Evolutionary conservation across 35 echinoderm and acorn worm genomes (phyloP).

Genomic region (Ophiothrix spiculata): DNA sequence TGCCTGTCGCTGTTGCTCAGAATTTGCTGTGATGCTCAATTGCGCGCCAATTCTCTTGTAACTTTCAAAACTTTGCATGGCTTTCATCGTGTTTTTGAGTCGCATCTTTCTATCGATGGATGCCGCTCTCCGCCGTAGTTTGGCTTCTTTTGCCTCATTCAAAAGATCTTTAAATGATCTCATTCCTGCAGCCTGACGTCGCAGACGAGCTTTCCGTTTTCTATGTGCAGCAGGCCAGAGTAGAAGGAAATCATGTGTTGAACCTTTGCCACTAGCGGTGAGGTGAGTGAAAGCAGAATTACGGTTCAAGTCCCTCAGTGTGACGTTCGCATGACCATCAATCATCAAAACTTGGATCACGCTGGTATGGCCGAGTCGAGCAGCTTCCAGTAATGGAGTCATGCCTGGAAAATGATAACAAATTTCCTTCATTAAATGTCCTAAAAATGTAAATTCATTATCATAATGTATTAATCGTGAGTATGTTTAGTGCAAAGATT

Average conservation of each 20-base stretch:
- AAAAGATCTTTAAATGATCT: conserved; percentile 69
- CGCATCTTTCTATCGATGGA: not conserved
- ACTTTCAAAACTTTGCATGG: conserved; percentile 12
- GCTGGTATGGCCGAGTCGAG: conserved; percentile 59
- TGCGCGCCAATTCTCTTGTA: no score
- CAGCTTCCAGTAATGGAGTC: conserved; percentile 88
- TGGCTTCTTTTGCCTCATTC: not conserved
- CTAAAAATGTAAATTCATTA: no score
- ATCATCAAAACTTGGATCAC: conserved; percentile 67
- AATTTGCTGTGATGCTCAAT: conserved; percentile 44
- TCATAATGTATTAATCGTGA: no score
- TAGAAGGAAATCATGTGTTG: conserved; percentile 78
- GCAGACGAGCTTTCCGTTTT: conserved; percentile 67
- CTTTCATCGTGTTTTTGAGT: not conserved
- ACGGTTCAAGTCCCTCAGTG: conserved; percentile 45
- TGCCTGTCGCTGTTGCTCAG: conserved; percentile 58
- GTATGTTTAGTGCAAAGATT: no score
- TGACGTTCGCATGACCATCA: conserved; percentile 78
- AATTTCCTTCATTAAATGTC: no score
- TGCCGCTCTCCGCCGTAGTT: no score
- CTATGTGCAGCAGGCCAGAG: conserved; percentile 76
- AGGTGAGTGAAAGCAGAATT: conserved; percentile 72
- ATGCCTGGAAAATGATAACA: conserved; percentile 32
- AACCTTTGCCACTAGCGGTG: conserved; percentile 58
- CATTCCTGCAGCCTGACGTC: conserved; percentile 63